Evolutionary conservation across 1,140 invertebrate species (phyloP), one percentile per base, ranked within the genome.

Genomic region (Bombus consobrinus): DNA sequence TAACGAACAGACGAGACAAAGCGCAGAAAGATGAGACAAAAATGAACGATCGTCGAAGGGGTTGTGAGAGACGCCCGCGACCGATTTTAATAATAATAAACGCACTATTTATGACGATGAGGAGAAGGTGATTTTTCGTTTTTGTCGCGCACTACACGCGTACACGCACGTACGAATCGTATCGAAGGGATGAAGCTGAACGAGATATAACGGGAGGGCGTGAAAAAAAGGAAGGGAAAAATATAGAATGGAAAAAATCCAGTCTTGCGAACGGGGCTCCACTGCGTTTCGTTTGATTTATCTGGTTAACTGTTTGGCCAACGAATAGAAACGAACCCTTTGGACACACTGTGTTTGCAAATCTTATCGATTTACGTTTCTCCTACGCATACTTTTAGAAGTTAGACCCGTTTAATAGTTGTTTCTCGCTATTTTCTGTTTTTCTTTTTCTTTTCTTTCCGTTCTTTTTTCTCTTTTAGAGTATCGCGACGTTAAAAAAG

Each of bases 11-110:
- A 75, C 43, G 28, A 64, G 59, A 4, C 28, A 39, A 10, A 62
- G 9, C 32, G 75, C 28, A 32, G 32, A 41, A 12, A 89, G 83
- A 89, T 3, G 32, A 18, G 6, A 9, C 3, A 18, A 66, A 81
- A 73, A 88, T 87, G 34, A 91, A 88, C 87, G 87, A 87, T 88
- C 83, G 89, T 88, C 88, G 79, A 83, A 79, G 83, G 87, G 91
- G 88, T 75, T 34, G n/a, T 32, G 28, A 13, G 59, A 47, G 15
- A 53, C 43, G 25, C 25, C 88, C 86, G 82, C 86, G 74, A 76
- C 41, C 43, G 84, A 89, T 89, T 88, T 77, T 88, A 91, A 91
- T 39, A 90, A 92, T 90, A 62, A 89, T 90, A 91, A 93, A 93
- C 75, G 88, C 88, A 90, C 83, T 94, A 83, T 81, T 87, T 83